Base-by-base conservation (phyloP, 1,140 invertebrate genomes). In the Camponotus vicinus region DNA sequence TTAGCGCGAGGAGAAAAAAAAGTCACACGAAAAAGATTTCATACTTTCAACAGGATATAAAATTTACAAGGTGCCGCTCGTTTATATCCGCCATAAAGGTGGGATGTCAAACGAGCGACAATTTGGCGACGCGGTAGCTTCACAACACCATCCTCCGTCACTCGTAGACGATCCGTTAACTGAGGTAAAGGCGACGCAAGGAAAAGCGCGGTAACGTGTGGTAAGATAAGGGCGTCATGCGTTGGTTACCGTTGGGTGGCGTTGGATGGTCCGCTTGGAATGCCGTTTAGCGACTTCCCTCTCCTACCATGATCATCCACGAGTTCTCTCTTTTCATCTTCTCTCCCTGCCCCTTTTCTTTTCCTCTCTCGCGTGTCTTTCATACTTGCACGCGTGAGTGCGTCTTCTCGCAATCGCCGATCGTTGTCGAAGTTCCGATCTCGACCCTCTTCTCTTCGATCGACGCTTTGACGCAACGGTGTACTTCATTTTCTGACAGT, bases 211-310 rank as follows among this genome's bases (percentile, higher is more conserved):
- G 88, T 88, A 89, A 87, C 79, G 85, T 76, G 77, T 87, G 79
- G 83, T 83, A 88, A 92, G 89, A 93, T 91, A 92, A 92, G 91
- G 91, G 91, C 91, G 91, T 92, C 89, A 91, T 87, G 89, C 93
- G 92, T 92, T 93, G 92, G 94, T 94, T 95, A 95, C 94, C 94
- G 94, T 94, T 95, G 93, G 93, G 92, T 93, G 93, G 93, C 92
- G 93, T 92, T 94, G 92, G 92, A 94, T 94, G 92, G 92, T 88
- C 88, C 90, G 92, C 79, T 89, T 93, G 94, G 94, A 94, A 95
- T 95, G 94, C 88, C 92, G 94, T 93, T 94, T 93, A 94, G 93
- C 93, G 92, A 93, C 94, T 95, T 95, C 91, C 90, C 92, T 92
- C 92, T 93, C 93, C 91, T 89, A 80, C 86, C 73, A 80, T 75